phyloP scores from a whole-genome alignment of 2,797 vertebrate species.

The Anomalospiza imberbis region DNA sequence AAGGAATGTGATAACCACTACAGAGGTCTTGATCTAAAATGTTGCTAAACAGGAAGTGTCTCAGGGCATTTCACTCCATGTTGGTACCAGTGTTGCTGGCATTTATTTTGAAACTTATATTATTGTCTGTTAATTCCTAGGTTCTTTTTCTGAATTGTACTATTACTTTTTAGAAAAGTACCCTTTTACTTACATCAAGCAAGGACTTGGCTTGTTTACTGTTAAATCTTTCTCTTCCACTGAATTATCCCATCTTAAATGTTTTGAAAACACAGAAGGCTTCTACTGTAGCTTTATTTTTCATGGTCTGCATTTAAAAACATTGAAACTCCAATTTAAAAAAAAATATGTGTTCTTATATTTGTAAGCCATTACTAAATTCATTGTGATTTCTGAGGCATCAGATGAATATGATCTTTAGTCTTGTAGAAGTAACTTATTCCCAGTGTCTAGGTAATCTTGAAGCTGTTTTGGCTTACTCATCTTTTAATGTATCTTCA shows the following conservation, averaged over 20 bases:
- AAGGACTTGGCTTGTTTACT: not conserved
- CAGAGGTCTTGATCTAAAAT: not conserved
- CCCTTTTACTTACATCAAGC: not conserved
- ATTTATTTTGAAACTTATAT: not conserved
- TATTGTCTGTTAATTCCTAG: not conserved
- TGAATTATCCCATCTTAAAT: not conserved
- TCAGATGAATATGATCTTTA: not conserved
- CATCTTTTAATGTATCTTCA: not conserved
- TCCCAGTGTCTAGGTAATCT: not conserved
- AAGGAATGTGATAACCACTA: not conserved
- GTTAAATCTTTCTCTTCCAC: not conserved
- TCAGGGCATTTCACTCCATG: not conserved
- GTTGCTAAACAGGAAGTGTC: not conserved
- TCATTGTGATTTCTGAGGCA: not conserved
- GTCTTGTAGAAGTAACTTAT: not conserved
- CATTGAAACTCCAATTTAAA: not conserved
- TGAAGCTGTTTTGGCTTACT: not conserved
- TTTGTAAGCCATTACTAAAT: not conserved
- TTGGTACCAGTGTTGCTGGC: not conserved
- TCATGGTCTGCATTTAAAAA: not conserved
- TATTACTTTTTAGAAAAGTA: not conserved
- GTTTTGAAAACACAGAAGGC: not conserved
- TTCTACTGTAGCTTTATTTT: not conserved
- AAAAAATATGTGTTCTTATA: not conserved
- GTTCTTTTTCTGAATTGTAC: not conserved